Evolutionary conservation across 1,140 invertebrate genomes (phyloP), one percentile per base, ranked within the genome.

Genomic region (Hylaeus anthracinus): DNA sequence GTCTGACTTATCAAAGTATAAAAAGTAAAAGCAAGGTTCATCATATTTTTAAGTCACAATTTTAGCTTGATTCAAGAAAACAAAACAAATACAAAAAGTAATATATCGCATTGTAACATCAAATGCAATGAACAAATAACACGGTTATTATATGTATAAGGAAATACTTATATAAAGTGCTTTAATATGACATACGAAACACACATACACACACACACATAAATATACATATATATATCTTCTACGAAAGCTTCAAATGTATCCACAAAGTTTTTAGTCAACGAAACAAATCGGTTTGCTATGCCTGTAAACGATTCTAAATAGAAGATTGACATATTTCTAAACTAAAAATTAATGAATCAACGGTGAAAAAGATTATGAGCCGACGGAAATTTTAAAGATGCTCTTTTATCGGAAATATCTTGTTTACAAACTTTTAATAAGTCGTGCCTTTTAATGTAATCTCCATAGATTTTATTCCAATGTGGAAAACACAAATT

Each of bases 391-490:
- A 88, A 86, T 90, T 90, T 90, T 90, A 88, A 89, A 81, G 70
- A 84, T 85, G 80, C 86, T 86, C 77, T 88, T 89, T 90, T 86
- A 86, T 84, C 73, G 81, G 67, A 72, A 86, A 85, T 82, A 72
- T 88, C 80, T 89, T 84, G 81, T 90, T 91, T 90, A 90, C 67
- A 82, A 87, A 86, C 9, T 91, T 92, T 91, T 89, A 91, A 90
- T 90, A 81, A 85, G 89, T 88, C 89, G 90, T 91, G 90, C 89
- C 90, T 91, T 91, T 91, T 89, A 91, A 90, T 70, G 58, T 90
- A 85, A 90, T 87, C 79, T 79, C 71, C 73, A 79, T 85, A 86
- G 66, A 88, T 90, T 91, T 90, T 88, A 89, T 90, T 88, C 80
- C 41, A 84, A 81, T 66, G 75, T 81, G 63, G 72, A 70, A 79